Percentiles rank a stretch among this genome's conserved stretches.
Conservation (phyloP, 2,888 invertebrate genomes). For the Plebejus melissa region DNA sequence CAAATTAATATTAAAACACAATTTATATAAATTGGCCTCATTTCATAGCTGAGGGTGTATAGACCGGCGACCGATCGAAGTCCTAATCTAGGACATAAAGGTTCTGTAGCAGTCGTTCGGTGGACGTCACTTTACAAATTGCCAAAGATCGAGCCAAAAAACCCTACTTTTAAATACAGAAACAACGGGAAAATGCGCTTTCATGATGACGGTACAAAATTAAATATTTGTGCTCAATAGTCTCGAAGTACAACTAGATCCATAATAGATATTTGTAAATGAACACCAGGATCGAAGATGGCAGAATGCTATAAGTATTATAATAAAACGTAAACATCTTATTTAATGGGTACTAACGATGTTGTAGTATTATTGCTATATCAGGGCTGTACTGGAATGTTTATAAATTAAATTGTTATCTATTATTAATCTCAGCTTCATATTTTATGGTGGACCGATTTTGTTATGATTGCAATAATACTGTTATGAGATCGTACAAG, state of each 20-base stretch:
- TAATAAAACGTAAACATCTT: neutral
- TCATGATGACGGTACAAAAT: neutral
- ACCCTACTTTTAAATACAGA: neutral
- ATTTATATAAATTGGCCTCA: slow-evolving; percentile 1
- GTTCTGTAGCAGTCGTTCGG: neutral
- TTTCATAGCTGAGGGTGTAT: neutral
- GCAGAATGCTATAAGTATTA: neutral
- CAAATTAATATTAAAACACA: neutral
- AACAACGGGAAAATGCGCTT: slow-evolving; percentile 16
- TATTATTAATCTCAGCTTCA: neutral
- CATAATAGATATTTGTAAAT: neutral
- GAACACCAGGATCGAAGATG: neutral
- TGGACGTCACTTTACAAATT: slow-evolving; percentile 7
- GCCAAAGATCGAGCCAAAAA: slow-evolving; percentile 1
- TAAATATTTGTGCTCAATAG: neutral
- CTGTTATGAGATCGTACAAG: slow-evolving; percentile 1
- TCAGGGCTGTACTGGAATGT: slow-evolving; percentile 11
- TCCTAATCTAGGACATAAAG: slow-evolving; percentile 18
- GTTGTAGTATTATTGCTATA: slow-evolving; percentile 1
- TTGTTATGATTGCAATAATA: neutral
- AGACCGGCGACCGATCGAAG: neutral
- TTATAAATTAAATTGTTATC: slow-evolving; percentile 3
- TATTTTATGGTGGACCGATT: neutral
- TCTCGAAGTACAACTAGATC: neutral
- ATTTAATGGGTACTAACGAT: neutral